Evolutionary conservation across 35 echinoderm and acorn worm species (phyloP), one percentile per base, ranked within the genome.

Genomic region (Hemicentrotus pulcherrimus): DNA sequence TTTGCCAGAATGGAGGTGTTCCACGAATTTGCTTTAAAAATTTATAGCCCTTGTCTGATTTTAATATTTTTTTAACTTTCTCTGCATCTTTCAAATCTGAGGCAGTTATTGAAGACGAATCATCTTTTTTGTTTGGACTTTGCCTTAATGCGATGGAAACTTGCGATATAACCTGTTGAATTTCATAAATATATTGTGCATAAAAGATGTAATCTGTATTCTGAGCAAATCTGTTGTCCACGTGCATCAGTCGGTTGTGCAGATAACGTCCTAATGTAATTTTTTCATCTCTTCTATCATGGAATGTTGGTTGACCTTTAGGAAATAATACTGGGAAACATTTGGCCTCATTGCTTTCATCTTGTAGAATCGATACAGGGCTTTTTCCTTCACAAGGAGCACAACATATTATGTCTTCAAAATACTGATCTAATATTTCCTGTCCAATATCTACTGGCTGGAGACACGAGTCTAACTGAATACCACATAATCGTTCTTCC

Each of bases 121-220:
- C 41, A 92, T 92, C 90, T 24, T 47, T 94, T 48, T 24, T 95
- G 35, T 46, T 91, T 22, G 41, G 46, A 59, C 95, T 94, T 93
- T 96, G 94, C 50, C 95, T 94, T 90, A 97, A 78, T 48, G 97
- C 97, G 91, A 97, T 97, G 86, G 97, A 97, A 47, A 97, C 86
- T 60, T 88, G 47, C 86, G 97, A 97, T 59, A 86, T 86, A 8
- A 97, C 91, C 92, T 92, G 86, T 10, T 97, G 87, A 89, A 97
- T 85, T 97, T 97, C 95, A 86, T 48, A 95, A 52, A 93, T 30
- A 94, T 48, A 96, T 88, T 97, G 97, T 55, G 97, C 97, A 95
- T 95, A 97, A 94, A 97, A 97, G n/a, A 97, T 97, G 46, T 85
- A 97, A 41, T 97, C 95, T 86, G 97, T 94, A 88, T 96, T 97